These are phyloP conservation scores for Chiloscyllium punctatum DNA, from an alignment of 2,797 vertebrate species.

Conservation along the genomic window DNA sequence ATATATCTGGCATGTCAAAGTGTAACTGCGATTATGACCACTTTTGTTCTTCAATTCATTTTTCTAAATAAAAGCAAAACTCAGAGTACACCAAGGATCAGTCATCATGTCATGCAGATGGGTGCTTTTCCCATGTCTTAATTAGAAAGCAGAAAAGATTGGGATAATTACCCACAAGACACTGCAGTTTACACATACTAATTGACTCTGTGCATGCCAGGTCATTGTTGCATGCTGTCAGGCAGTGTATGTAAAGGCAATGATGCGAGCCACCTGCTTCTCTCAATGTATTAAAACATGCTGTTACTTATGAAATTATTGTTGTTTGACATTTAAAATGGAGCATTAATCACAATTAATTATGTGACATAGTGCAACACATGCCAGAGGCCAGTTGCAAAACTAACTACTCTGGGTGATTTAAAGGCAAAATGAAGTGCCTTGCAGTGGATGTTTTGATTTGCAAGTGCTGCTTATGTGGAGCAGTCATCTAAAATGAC, in stretches of 20 bases:
- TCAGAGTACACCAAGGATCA: constrained; percentile 59
- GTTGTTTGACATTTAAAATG: constrained; percentile 73
- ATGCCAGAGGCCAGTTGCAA: constrained; percentile 57
- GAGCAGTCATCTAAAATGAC: background rate
- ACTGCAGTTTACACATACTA: constrained; percentile 56
- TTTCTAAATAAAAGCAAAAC: background rate
- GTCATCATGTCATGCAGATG: constrained; percentile 59
- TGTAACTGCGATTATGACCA: background rate
- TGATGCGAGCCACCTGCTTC: constrained; percentile 50
- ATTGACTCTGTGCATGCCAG: constrained; percentile 62
- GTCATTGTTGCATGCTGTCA: constrained; percentile 54
- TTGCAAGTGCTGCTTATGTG: constrained; percentile 10
- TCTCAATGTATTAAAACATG: constrained; percentile 51
- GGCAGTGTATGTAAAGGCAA: constrained; percentile 54
- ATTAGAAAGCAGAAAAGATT: constrained; percentile 69
- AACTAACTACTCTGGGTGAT: constrained; percentile 55
- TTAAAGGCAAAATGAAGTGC: constrained; percentile 39
- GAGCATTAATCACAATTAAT: constrained; percentile 89
- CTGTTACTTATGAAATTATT: constrained; percentile 64
- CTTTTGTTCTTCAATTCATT: background rate
- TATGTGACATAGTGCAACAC: constrained; percentile 64
- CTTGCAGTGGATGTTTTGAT: constrained; percentile 23
- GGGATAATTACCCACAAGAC: constrained; percentile 64
- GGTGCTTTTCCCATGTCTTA: constrained; percentile 61
- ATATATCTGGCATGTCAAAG: background rate